Evolutionary conservation across 1,140 invertebrate species (phyloP).

Genomic region (Potamilus streckersoni): DNA sequence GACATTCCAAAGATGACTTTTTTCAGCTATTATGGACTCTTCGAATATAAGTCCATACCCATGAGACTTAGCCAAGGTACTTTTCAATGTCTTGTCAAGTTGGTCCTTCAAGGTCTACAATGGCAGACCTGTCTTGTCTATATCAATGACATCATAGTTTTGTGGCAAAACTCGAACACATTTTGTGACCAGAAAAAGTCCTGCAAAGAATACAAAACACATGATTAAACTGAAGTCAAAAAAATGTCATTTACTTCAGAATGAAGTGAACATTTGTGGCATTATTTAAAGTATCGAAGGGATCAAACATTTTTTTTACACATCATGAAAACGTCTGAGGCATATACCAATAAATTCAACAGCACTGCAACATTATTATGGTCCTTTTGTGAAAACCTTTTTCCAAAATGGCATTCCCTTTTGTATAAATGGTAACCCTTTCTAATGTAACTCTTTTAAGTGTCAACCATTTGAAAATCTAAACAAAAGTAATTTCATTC

Average conservation of each 20-base stretch:
- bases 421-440: conserved; percentile 60
- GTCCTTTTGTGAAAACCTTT: conserved; percentile 17
- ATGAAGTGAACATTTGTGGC: conserved; percentile 4
- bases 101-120: background rate
- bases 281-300: conserved; percentile 1
- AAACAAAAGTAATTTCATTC: conserved; percentile 3
- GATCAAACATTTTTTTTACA: background rate
- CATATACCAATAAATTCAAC: conserved; percentile 4
- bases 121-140: conserved; percentile 6
- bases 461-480: conserved; percentile 1
- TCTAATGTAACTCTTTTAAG: conserved; percentile 50
- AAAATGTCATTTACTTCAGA: conserved; percentile 11
- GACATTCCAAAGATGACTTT: conserved; percentile 57
- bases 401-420: conserved; percentile 43
- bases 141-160: conserved; percentile 6
- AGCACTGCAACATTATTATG: background rate
- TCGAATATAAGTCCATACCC: conserved; percentile 1
- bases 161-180: background rate
- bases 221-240: conserved; percentile 2
- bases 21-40: conserved; percentile 3
- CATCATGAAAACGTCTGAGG: background rate
- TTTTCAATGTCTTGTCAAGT: conserved; percentile 3
- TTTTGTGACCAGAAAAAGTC: background rate
- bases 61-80: background rate
- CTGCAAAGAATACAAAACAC: background rate